Percentiles rank a stretch among this genome's conserved stretches.
Evolutionary conservation across 2,113 vertebrate genomes (phyloP).

Genomic region (Pithys albifrons): DNA sequence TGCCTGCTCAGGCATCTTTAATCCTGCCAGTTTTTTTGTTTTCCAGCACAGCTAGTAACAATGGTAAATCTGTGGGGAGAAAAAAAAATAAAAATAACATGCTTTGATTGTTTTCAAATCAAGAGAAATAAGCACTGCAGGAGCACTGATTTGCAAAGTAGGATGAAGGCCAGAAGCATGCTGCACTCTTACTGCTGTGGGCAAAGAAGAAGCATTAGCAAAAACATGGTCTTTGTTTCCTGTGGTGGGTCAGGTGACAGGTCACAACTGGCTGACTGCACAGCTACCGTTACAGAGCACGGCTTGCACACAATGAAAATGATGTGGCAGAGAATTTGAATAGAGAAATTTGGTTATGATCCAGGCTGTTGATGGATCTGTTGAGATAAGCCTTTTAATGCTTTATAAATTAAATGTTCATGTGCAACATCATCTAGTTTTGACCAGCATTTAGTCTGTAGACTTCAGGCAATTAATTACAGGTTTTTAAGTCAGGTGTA

Average conservation of each 20-base stretch:
- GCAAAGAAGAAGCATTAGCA: background rate
- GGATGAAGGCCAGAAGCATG: background rate
- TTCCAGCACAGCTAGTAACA: background rate
- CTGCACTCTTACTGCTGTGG: background rate
- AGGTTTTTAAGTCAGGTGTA: background rate
- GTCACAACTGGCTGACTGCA: background rate
- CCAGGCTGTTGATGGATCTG: background rate
- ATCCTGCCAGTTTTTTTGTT: background rate
- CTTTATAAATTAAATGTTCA: background rate
- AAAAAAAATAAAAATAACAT: background rate
- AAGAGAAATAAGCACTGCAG: background rate
- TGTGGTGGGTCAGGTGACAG: background rate
- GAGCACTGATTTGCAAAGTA: background rate
- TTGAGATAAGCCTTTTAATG: background rate
- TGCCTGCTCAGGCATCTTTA: background rate
- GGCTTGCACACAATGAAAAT: background rate
- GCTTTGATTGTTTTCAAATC: background rate
- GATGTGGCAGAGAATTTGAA: constrained; percentile 4
- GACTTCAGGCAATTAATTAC: background rate
- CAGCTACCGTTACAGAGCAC: background rate
- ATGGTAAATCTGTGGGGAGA: background rate
- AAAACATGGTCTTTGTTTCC: background rate
- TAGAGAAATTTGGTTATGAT: background rate
- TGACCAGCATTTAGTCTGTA: background rate
- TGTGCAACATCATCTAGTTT: background rate